Base-by-base conservation (phyloP, 2,888 invertebrate genomes). In the Drosophila percnosoma region DNA sequence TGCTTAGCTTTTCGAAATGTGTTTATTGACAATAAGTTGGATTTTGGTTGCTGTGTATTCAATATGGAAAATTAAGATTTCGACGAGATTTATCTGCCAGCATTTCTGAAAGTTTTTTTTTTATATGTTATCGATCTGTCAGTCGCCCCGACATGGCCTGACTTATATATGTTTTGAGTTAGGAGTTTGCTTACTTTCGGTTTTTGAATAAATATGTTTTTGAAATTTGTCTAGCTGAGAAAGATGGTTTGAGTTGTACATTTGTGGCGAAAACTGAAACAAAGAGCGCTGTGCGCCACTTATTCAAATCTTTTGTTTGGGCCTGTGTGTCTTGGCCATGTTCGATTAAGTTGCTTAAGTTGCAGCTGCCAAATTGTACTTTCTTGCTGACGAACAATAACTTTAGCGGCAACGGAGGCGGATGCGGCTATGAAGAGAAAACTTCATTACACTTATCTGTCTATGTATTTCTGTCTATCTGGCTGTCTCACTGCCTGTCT, bases 291-390 rank as follows among this genome's bases (percentile, higher is more conserved):
- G 6, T 61, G 60, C 45, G 42, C 48, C 58, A 67, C 61, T 77
- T 81, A 64, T 77, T 78, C 73, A 81, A 68, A 78, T 68, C 70
- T 68, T 70, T 81, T 77, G 81, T 80, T 76, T 74, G 54, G 55
- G 75, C 59, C 53, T 42, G 13, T 24, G 24, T 62, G 42, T 40
- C 36, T 52, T 61, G 54, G 48, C 48, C 38, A 40, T 51, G 48
- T 64, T 62, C 27, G 49, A 61, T 62, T 63, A 53, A 61, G 70
- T 75, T 83, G 78, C 69, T 62, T 71, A 38, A 68, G 79, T 54
- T 79, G 76, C 89, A 87, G 87, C 87, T 85, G 85, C 81, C 89
- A 87, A 87, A 89, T 83, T 87, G 83, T 86, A 71, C 67, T 76
- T 88, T 75, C 73, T 73, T 65, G 62, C 40, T 69, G 58, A 54